Evolutionary conservation across 2,797 vertebrate genomes (phyloP).

Genomic region (Crenuchus spilurus): DNA sequence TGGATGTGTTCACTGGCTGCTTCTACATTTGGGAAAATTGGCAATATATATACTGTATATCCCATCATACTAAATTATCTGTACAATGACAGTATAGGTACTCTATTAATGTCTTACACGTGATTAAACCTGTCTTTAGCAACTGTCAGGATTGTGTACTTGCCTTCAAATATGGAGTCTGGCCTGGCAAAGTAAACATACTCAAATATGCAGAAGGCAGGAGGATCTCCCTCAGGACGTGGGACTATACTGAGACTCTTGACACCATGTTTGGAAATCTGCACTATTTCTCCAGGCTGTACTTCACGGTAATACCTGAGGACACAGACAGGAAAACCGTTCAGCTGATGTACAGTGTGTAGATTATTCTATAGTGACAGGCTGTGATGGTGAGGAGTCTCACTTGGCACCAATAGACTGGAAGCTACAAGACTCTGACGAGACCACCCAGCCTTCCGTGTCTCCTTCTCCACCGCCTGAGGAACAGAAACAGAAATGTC

Average conservation of each 20-base stretch:
- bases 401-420: conserved; percentile 97
- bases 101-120: too few species aligned
- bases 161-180: conserved; percentile 97
- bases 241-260: conserved; percentile 86
- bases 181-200: conserved; percentile 99
- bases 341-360: conserved; percentile 11
- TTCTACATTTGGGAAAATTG: too few species aligned
- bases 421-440: conserved; percentile 98
- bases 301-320: conserved; percentile 93
- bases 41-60: too few species aligned
- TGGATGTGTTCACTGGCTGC: too few species aligned
- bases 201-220: conserved; percentile 99
- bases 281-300: conserved; percentile 94
- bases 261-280: conserved; percentile 89
- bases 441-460: conserved; percentile 97
- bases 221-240: conserved; percentile 84
- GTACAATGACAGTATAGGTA: too few species aligned
- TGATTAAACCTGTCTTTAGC: background rate
- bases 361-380: background rate
- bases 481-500: background rate
- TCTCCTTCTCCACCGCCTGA: conserved; percentile 84
- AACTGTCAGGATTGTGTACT: conserved; percentile 10
- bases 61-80: too few species aligned
- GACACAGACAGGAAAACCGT: conserved; percentile 31
- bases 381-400: conserved; percentile 56